A percentile compares a stretch with the other conserved stretches of the same genome.
Conservation (phyloP, 2,113 vertebrate species). For the Sialia sialis region DNA sequence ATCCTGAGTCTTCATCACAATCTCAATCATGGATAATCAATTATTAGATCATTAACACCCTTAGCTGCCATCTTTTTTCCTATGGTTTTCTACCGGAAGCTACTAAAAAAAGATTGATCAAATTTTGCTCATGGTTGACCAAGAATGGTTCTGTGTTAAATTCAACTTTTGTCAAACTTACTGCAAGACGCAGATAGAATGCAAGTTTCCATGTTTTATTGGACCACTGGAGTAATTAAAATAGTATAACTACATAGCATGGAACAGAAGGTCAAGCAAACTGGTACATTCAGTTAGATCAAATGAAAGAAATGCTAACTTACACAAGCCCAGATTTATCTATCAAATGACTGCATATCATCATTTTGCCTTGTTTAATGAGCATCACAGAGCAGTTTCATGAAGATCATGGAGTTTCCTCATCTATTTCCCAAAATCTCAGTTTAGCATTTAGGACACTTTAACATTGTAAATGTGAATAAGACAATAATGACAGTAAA, state of each 20-base stretch:
- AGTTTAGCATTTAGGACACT: accelerated
- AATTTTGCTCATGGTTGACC: not conserved
- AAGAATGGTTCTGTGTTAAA: not conserved
- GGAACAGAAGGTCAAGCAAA: not conserved
- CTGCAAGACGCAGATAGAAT: not conserved
- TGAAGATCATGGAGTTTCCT: not conserved
- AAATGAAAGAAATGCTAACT: not conserved
- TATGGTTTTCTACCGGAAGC: not conserved
- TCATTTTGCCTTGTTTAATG: not conserved
- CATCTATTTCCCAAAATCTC: not conserved
- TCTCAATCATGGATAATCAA: not conserved
- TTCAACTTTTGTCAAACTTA: not conserved
- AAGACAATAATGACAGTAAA: not conserved
- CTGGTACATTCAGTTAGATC: not conserved
- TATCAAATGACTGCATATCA: not conserved
- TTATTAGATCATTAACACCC: not conserved
- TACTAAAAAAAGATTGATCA: not conserved
- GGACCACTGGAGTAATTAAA: not conserved
- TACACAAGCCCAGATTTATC: not conserved
- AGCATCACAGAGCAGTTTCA: not conserved
- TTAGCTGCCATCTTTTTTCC: not conserved
- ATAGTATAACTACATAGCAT: not conserved
- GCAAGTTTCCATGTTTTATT: not conserved
- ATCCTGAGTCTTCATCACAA: not conserved
- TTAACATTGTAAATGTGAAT: not conserved